phyloP scores from a whole-genome alignment of 2,113 vertebrate genomes.

The Pterocles gutturalis region DNA sequence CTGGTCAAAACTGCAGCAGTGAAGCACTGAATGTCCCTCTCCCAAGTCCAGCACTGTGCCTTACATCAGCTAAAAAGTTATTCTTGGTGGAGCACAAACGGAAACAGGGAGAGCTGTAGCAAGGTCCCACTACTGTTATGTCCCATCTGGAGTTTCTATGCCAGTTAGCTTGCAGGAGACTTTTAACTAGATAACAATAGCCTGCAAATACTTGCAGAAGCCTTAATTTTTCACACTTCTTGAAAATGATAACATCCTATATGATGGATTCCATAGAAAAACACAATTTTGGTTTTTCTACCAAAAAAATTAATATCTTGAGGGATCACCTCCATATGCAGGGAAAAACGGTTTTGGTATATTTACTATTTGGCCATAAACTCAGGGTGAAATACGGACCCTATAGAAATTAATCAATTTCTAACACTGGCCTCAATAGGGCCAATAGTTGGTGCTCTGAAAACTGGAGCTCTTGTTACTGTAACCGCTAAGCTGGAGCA shows the following conservation, averaged over 20 bases:
- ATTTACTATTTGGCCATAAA: not conserved
- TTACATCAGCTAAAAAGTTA: not conserved
- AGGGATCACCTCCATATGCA: not conserved
- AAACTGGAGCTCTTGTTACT: not conserved
- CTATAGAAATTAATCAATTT: not conserved
- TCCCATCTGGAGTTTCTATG: not conserved
- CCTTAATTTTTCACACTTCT: not conserved
- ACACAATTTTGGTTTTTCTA: not conserved
- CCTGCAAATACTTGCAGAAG: not conserved
- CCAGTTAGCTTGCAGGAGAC: not conserved
- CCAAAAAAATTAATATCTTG: not conserved
- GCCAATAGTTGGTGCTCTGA: not conserved
- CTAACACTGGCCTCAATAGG: not conserved
- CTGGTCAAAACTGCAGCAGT: not conserved
- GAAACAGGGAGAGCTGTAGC: not conserved
- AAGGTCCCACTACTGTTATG: not conserved
- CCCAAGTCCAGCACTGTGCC: not conserved
- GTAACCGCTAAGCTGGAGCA: accelerated
- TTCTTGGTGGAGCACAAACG: not conserved
- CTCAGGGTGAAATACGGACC: not conserved
- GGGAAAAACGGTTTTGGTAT: not conserved
- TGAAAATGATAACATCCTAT: accelerated
- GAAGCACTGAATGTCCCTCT: not conserved
- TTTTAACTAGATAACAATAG: not conserved
- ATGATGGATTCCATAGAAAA: not conserved